These are phyloP conservation scores for Brachyrhaphis roseni DNA, from an alignment of 2,797 vertebrate species.

Conservation along the genomic window DNA sequence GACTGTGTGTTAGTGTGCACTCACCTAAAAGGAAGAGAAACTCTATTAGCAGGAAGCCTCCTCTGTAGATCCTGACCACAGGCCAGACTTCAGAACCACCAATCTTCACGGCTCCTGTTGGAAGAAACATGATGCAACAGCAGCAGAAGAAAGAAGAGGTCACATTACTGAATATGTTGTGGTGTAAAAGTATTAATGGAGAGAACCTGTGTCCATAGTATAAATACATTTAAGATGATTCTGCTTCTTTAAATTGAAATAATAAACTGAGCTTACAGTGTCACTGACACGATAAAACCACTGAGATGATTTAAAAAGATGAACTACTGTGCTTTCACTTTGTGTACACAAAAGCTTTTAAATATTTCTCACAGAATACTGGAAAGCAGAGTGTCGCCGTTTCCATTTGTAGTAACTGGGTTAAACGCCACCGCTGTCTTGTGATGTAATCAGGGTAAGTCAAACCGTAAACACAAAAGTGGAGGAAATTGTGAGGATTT, in stretches of 20 bases:
- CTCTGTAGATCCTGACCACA: slow-evolving; percentile 96
- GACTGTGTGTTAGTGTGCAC: neutral
- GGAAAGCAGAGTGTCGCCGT: no score
- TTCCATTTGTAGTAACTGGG: no score
- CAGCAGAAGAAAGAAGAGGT: neutral
- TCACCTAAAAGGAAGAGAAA: slow-evolving; percentile 96
- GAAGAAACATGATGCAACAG: neutral
- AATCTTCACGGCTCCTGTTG: slow-evolving; percentile 81
- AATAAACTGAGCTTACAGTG: neutral
- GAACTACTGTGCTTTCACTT: no score
- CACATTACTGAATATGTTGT: neutral
- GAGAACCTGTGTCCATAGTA: neutral
- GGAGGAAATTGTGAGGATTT: no score
- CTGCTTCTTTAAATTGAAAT: neutral
- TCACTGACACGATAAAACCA: no score
- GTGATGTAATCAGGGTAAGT: no score
- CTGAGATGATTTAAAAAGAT: no score
- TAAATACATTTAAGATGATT: neutral
- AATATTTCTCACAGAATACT: no score
- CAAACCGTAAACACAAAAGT: no score
- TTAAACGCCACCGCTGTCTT: no score
- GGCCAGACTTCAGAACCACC: slow-evolving; percentile 86
- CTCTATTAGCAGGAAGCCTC: slow-evolving; percentile 97
- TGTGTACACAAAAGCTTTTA: no score
- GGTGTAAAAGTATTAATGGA: neutral